These are phyloP conservation scores for Bombus cullumanus DNA, from an alignment of 1,140 invertebrate genomes.

Conservation along the genomic window DNA sequence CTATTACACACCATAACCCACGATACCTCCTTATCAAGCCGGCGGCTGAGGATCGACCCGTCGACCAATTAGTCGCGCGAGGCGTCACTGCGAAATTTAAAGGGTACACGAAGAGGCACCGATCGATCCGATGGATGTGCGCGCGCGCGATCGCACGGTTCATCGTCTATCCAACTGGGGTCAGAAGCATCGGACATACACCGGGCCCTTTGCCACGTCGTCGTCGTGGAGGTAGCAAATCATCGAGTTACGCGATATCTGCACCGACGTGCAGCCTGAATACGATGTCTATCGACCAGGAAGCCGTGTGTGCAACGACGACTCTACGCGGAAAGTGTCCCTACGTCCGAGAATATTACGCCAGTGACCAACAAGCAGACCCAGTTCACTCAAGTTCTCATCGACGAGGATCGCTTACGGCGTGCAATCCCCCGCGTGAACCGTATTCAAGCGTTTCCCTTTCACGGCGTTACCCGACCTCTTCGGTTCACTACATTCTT, in stretches of 20 bases:
- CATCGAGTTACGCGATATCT: constrained; percentile 63
- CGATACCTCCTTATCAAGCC: constrained; percentile 19
- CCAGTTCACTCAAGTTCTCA: constrained; percentile 45
- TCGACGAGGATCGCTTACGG: constrained; percentile 1
- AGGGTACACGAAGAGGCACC: background rate
- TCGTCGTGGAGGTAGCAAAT: constrained; percentile 50
- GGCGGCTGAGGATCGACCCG: background rate
- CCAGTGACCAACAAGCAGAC: background rate
- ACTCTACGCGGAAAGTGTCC: constrained; percentile 41
- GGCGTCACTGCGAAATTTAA: constrained; percentile 32
- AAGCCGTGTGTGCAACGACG: constrained; percentile 62
- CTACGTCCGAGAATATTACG: constrained; percentile 70
- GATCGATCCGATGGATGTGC: constrained; percentile 11
- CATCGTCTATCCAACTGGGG: background rate
- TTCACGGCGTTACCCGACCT: constrained; percentile 64
- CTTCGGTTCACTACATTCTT: constrained; percentile 66
- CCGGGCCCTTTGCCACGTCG: constrained; percentile 14
- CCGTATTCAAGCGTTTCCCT: constrained; percentile 69
- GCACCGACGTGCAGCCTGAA: constrained; percentile 5
- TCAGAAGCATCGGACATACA: background rate
- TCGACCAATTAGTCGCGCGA: constrained; percentile 24
- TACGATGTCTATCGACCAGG: constrained; percentile 75
- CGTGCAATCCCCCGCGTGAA: constrained; percentile 53
- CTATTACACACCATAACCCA: background rate
- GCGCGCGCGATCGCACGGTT: background rate